phyloP scores from a whole-genome alignment of 1,140 invertebrate genomes.

The Diachasma alloeum region DNA sequence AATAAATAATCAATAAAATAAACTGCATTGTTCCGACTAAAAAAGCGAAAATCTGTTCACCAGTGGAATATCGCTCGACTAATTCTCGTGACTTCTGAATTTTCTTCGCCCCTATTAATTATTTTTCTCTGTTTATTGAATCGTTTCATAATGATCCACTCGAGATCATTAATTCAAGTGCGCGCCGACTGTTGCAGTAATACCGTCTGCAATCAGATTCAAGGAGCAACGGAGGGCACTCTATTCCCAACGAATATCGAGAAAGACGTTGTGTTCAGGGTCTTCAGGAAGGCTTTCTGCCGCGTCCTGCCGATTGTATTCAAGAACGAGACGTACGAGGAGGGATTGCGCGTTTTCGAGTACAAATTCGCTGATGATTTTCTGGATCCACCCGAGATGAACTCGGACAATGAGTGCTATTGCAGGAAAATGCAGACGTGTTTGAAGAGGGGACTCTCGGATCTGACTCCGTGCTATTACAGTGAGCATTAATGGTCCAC shows the following conservation, averaged over 20 bases:
- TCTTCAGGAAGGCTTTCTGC: slow-evolving; percentile 77
- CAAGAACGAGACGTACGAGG: slow-evolving; percentile 41
- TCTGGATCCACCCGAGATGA: slow-evolving; percentile 66
- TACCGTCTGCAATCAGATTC: slow-evolving; percentile 67
- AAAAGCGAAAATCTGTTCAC: too few species aligned
- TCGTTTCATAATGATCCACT: too few species aligned
- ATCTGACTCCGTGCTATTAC: slow-evolving; percentile 78
- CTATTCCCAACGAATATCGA: slow-evolving; percentile 69
- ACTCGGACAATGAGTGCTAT: slow-evolving; percentile 71
- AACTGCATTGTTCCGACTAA: too few species aligned
- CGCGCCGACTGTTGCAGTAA: slow-evolving; percentile 50
- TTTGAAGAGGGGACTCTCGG: slow-evolving; percentile 71
- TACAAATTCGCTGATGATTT: slow-evolving; percentile 66
- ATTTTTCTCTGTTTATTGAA: too few species aligned
- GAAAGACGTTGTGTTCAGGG: slow-evolving; percentile 63
- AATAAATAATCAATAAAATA: too few species aligned
- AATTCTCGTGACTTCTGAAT: too few species aligned
- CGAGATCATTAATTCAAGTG: too few species aligned
- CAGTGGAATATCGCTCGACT: too few species aligned
- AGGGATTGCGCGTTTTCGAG: slow-evolving; percentile 59
- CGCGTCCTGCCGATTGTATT: slow-evolving; percentile 69
- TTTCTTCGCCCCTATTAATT: background rate
- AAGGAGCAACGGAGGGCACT: slow-evolving; percentile 69
- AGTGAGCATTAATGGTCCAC: slow-evolving; percentile 63
- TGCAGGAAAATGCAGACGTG: slow-evolving; percentile 66